Base-by-base conservation (phyloP, 1,140 invertebrate genomes). In the Stenopsyche tienmushanensis region DNA sequence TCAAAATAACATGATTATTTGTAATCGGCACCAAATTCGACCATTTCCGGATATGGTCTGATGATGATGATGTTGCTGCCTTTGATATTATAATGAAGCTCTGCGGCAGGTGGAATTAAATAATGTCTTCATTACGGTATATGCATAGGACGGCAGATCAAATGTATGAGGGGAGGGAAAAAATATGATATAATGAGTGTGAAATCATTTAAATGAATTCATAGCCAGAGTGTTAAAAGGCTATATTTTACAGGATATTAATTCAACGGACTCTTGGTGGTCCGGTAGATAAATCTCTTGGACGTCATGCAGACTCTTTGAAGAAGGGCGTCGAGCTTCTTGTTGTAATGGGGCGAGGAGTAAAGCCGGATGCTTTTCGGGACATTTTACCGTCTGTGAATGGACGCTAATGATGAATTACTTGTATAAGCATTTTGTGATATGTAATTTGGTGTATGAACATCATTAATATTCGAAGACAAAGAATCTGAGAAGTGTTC, bases 191-290 rank as follows among this genome's bases (percentile, higher is more conserved):
- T 39, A 57, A 42, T 20, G 34, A 42, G 29, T 34, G 53, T 57
- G 53, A 57, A 57, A 57, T 57, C 53, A 42, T 57, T 57, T 42
- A 57, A 57, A 57, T 41, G 53, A 57, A 57, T 57, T 41, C 53
- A 42, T 15, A 39, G 53, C n/a, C 29, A 7, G 34, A 57, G 53
- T 57, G 53, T 57, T 57, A 57, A 57, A 57, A 57, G 53, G 34
- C 34, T 20, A 57, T 57, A 57, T 41, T 57, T 57, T 21, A 57
- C 53, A 23, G 53, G 53, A 57, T 57, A 57, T 57, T 57, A 57
- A 57, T 57, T 57, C 26, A 29, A 10, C 20, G 9, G 20, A n/a
- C 29, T 23, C 21, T 39, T 34, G 53, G 53, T 57, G 53, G 53
- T 57, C 53, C 18, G 13, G 29, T 20, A 39, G 52, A 54, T 41